Evolutionary conservation across 2,888 invertebrate species (phyloP), one percentile per base, ranked within the genome.

Genomic region (Aspidiotus rigidus): DNA sequence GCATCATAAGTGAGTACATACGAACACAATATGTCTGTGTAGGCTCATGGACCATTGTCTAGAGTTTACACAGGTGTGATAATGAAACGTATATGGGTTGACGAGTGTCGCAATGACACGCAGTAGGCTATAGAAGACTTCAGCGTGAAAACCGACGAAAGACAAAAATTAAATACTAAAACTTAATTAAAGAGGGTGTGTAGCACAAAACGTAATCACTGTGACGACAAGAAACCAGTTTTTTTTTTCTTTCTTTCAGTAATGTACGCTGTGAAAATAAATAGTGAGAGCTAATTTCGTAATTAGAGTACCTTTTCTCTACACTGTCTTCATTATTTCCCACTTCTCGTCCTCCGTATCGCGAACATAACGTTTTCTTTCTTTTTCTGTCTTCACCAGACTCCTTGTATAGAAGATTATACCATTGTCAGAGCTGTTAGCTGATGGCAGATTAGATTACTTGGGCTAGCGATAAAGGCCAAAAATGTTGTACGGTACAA

Each of bases 401-500:
- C 42, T 62, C 42, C 8, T 16, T 28, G 49, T 28, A 64, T 54
- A 64, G 64, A 39, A 28, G 28, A 28, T 7, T 64, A 40, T 16
- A 64, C 57, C 64, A 64, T 64, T 64, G 56, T 64, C 11, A 11
- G 40, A 64, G 64, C 64, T 64, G 64, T 64, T 64, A 16, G 64
- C 64, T 64, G 64, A 64, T 64, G 64, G 57, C 57, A 64, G 64
- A 64, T 64, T 64, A 64, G 64, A 64, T 64, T 64, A 64, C 64
- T 56, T 57, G 13, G 42, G 16, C 5, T 49, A 13, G 49, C n/a
- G 49, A 49, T 57, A 42, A 28, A 42, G 15, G 15, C 28, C 28
- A 28, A 28, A 28, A 28, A 28, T 28, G 28, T 28, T 28, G 28
- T 28, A 28, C 28, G 28, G 28, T 28, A 28, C 28, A 5, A 28